Percentiles rank a stretch among this genome's conserved stretches.
Conservation (phyloP, 2,888 invertebrate species). For the Ectropis crepuscularia region DNA sequence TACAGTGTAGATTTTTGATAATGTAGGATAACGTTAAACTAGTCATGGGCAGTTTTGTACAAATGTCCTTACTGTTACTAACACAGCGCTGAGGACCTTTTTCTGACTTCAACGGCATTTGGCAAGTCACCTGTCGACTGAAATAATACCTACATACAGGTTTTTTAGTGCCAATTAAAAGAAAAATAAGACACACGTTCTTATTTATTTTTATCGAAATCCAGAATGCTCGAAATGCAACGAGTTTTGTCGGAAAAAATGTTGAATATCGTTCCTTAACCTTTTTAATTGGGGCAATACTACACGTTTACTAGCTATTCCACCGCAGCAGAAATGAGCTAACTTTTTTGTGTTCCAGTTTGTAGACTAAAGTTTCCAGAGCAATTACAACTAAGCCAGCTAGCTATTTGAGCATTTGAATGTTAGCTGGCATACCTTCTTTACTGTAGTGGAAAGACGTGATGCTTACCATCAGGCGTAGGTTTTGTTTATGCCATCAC, state of each 20-base stretch:
- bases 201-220: not conserved
- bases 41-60: not conserved
- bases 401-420: too few species aligned
- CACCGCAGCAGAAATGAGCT: too few species aligned
- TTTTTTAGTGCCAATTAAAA: slow-evolving; percentile 30
- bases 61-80: slow-evolving; percentile 10
- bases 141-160: slow-evolving; percentile 18
- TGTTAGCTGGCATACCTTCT: too few species aligned
- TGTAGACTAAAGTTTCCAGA: too few species aligned
- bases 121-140: slow-evolving; percentile 31
- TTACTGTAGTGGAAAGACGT: too few species aligned
- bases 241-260: not conserved
- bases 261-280: too few species aligned
- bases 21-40: not conserved
- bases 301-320: too few species aligned
- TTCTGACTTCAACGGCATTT: slow-evolving; percentile 27
- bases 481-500: too few species aligned
- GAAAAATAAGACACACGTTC: slow-evolving; percentile 6
- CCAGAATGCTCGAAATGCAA: slow-evolving; percentile 19
- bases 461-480: too few species aligned
- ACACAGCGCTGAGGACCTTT: slow-evolving; percentile 2
- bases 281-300: too few species aligned
- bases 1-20: not conserved
- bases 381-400: too few species aligned
- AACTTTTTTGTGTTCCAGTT: too few species aligned